Percentiles rank a stretch among this genome's conserved stretches.
Conservation (phyloP, 2,113 vertebrate genomes). For the Serinus canaria region DNA sequence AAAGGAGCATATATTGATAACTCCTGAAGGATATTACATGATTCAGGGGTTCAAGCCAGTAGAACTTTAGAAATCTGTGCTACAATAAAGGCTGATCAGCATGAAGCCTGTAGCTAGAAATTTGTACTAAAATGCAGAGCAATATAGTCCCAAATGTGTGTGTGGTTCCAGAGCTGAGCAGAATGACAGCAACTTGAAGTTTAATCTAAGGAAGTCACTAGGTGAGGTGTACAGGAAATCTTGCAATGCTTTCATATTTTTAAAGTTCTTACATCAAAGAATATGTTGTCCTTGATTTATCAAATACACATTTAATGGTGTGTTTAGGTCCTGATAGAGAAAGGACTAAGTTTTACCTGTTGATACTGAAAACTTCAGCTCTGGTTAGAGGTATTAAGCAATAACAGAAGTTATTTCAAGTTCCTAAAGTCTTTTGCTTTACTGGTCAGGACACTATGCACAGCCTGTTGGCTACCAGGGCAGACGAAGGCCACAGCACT, state of each 20-base stretch:
- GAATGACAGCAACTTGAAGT: background rate
- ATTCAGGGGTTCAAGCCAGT: background rate
- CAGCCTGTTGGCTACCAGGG: background rate
- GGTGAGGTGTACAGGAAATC: background rate
- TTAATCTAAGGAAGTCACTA: background rate
- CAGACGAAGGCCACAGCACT: background rate
- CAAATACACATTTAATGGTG: rapidly evolving
- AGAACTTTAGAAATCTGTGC: background rate
- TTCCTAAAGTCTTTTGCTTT: background rate
- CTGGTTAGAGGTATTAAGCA: background rate
- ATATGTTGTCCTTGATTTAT: background rate
- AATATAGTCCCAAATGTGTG: background rate
- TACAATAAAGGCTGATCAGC: background rate
- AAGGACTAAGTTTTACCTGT: background rate
- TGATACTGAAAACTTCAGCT: background rate
- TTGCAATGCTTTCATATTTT: background rate
- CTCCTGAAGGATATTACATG: background rate
- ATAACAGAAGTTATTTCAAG: background rate
- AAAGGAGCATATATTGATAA: background rate
- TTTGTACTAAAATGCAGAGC: background rate
- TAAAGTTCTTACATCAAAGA: background rate
- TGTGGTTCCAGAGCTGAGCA: background rate
- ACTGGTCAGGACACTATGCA: background rate
- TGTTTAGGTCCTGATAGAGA: background rate
- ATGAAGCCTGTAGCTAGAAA: background rate